These are phyloP conservation scores for Achatina immaculata DNA, from an alignment of 1,140 invertebrate genomes.

Conservation along the genomic window DNA sequence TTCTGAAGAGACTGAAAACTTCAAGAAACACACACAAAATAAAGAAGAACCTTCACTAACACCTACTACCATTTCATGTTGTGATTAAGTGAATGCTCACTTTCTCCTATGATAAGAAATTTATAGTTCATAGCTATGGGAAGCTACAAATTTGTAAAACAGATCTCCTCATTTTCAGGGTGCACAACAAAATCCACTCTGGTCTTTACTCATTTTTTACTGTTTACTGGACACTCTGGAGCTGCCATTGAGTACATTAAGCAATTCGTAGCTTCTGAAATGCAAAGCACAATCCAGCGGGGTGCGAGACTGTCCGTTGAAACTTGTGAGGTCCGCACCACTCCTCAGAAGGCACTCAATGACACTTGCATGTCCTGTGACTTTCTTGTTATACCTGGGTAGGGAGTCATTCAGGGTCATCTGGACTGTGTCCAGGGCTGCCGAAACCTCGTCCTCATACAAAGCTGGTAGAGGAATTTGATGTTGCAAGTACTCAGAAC, in stretches of 20 bases:
- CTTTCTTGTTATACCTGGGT: not conserved
- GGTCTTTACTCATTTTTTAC: no score
- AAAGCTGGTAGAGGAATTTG: conserved; percentile 10
- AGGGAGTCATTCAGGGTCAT: not conserved
- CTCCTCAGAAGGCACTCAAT: not conserved
- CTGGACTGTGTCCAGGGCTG: not conserved
- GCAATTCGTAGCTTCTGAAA: not conserved
- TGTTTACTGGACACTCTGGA: not conserved
- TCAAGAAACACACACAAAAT: no score
- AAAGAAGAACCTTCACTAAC: no score
- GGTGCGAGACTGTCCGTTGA: not conserved
- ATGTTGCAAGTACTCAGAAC: not conserved
- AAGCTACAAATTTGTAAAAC: no score
- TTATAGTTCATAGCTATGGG: no score
- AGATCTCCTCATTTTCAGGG: no score
- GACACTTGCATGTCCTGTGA: not conserved
- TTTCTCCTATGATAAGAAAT: no score
- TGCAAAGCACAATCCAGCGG: not conserved
- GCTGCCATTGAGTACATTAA: not conserved
- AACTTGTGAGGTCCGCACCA: not conserved
- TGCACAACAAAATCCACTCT: no score
- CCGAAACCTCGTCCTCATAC: not conserved
- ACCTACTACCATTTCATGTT: no score
- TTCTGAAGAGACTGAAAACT: no score
- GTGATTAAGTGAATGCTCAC: no score